phyloP scores from a whole-genome alignment of 2,113 vertebrate genomes.

The Eudorcas thomsonii region DNA sequence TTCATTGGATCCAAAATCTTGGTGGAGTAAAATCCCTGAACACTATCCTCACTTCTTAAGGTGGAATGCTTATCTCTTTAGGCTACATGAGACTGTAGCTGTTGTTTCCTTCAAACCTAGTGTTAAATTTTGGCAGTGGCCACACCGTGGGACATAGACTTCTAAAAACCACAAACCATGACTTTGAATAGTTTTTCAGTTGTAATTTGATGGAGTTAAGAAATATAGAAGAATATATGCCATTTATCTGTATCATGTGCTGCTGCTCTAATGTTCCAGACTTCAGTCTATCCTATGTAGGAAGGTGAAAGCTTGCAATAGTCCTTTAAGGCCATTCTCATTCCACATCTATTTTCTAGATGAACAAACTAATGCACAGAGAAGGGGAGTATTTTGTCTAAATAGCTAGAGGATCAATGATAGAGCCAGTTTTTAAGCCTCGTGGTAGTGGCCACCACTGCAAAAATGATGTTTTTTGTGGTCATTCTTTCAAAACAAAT shows the following conservation, averaged over 20 bases:
- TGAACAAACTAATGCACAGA: neutral
- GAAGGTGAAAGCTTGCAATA: neutral
- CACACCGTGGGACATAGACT: conserved; percentile 94
- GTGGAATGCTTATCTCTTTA: conserved; percentile 90
- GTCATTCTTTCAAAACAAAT: neutral
- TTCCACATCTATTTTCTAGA: neutral
- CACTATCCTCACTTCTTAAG: conserved; percentile 88
- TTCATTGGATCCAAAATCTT: conserved; percentile 93
- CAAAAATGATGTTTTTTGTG: neutral
- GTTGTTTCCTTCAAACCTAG: conserved; percentile 78
- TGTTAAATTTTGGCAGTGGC: neutral
- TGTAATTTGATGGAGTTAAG: conserved; percentile 92
- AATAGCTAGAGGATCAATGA: neutral
- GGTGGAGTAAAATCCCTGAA: conserved; percentile 91
- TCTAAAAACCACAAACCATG: conserved; percentile 94
- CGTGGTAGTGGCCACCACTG: neutral
- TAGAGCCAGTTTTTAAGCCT: neutral
- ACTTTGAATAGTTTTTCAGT: conserved; percentile 93
- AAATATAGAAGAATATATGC: conserved; percentile 90
- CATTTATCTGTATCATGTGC: conserved; percentile 69
- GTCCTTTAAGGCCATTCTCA: neutral
- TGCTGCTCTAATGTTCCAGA: neutral
- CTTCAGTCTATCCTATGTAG: neutral
- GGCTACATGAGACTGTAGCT: conserved; percentile 89
- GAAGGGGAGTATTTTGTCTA: neutral